phyloP scores from a whole-genome alignment of 2,888 invertebrate species.

The Theodoxus fluviatilis region DNA sequence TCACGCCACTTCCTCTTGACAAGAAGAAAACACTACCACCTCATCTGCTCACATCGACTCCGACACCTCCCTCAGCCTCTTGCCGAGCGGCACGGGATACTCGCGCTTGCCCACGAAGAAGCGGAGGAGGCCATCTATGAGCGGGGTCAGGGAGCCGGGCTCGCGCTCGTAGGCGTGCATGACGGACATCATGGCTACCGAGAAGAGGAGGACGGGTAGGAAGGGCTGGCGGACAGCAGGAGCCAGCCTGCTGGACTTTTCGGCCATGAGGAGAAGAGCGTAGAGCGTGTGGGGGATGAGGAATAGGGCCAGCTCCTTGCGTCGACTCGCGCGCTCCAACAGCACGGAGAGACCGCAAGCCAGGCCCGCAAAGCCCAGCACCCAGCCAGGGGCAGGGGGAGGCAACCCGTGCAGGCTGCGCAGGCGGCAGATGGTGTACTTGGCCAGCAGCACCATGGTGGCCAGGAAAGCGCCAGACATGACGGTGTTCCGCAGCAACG shows the following conservation, averaged over 20 bases:
- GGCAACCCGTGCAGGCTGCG: constrained; percentile 41
- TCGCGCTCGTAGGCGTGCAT: constrained; percentile 58
- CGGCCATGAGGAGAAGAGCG: constrained; percentile 41
- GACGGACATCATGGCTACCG: constrained; percentile 49
- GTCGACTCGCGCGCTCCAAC: constrained; percentile 42
- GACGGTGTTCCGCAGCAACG: constrained; percentile 42
- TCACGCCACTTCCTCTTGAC: too few relatives aligned
- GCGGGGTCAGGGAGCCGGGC: constrained; percentile 45
- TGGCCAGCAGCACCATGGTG: constrained; percentile 48
- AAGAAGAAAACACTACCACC: too few relatives aligned
- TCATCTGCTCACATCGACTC: too few relatives aligned
- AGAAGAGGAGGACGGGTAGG: constrained; percentile 45
- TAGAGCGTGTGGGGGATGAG: constrained; percentile 48
- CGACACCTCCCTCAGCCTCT: too few relatives aligned
- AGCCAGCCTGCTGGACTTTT: constrained; percentile 29
- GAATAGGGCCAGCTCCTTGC: constrained; percentile 50
- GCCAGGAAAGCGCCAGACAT: constrained; percentile 50
- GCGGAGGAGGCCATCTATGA: constrained; percentile 45
- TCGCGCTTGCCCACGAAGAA: constrained; percentile 49
- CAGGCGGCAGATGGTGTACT: constrained; percentile 48
- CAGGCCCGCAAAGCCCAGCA: constrained; percentile 44
- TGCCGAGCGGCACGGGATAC: too few relatives aligned
- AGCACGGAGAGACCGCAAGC: constrained; percentile 41
- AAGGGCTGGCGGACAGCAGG: constrained; percentile 35
- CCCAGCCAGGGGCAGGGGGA: constrained; percentile 44